Evolutionary conservation across 2,888 invertebrate species (phyloP).

Genomic region (Troides aeacus): DNA sequence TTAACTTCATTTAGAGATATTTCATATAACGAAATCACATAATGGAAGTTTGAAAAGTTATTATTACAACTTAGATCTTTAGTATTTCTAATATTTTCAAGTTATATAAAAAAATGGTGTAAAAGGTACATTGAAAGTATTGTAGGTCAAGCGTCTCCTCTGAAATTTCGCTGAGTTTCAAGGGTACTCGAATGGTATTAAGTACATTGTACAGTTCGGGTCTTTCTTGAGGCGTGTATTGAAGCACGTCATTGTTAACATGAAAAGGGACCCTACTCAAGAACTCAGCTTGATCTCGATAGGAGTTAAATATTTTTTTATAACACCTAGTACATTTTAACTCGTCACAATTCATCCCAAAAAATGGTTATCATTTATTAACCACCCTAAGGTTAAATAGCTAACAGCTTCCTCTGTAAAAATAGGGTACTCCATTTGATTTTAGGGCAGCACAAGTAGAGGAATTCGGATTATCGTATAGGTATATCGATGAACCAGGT

Average conservation of each 20-base stretch:
- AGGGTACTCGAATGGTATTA: conserved; percentile 25
- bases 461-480: no score
- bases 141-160: conserved; percentile 26
- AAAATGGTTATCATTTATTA: not conserved
- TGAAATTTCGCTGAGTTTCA: conserved; percentile 27
- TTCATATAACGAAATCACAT: no score
- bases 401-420: no score
- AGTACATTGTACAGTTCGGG: conserved; percentile 26
- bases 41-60: no score
- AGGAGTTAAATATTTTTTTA: conserved; percentile 7
- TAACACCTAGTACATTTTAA: not conserved
- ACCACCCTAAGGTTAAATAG: no score
- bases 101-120: conserved; percentile 5
- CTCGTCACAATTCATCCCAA: not conserved
- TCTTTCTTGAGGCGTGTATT: conserved; percentile 24
- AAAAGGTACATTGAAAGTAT: conserved; percentile 10
- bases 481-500: no score
- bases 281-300: conserved; percentile 11
- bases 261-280: conserved; percentile 7
- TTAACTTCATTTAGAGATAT: no score
- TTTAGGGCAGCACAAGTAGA: no score
- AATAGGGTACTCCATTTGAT: no score
- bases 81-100: not conserved
- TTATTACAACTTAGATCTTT: no score
- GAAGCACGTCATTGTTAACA: conserved; percentile 24